Conservation (phyloP, 2,888 invertebrate species). For the Hyposoter didymator region DNA sequence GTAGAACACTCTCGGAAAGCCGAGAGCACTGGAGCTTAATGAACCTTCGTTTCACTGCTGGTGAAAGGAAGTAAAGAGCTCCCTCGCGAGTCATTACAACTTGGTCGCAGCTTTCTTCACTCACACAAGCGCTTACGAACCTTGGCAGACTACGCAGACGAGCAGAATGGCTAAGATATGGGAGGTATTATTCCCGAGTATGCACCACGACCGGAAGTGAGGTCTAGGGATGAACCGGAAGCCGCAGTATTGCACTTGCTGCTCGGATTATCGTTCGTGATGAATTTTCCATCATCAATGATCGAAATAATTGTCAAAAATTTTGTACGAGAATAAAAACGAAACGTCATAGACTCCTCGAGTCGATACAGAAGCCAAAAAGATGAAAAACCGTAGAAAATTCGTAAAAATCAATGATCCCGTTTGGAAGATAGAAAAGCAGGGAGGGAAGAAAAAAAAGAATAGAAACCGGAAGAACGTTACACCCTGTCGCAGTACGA, state of each 20-base stretch:
- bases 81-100: slow-evolving; percentile 1
- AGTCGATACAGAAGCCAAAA: background rate
- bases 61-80: slow-evolving; percentile 51
- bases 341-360: background rate
- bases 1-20: slow-evolving; percentile 36
- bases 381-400: background rate
- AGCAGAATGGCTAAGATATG: background rate
- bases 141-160: background rate
- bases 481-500: background rate
- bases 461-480: background rate
- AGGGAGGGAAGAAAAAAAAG: background rate
- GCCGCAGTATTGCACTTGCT: slow-evolving; percentile 45
- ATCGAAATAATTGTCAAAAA: background rate
- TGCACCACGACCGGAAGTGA: slow-evolving; percentile 40
- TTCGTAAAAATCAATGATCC: background rate
- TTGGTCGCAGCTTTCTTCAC: background rate
- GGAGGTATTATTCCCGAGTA: slow-evolving; percentile 11
- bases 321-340: background rate
- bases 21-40: slow-evolving; percentile 42
- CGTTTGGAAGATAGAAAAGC: background rate
- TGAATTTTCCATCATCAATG: background rate
- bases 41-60: slow-evolving; percentile 44
- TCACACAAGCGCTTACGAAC: background rate
- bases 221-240: slow-evolving; percentile 31
- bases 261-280: background rate